Evolutionary conservation across 1,140 invertebrate species (phyloP).

Genomic region (Pachypeltis micranthus): DNA sequence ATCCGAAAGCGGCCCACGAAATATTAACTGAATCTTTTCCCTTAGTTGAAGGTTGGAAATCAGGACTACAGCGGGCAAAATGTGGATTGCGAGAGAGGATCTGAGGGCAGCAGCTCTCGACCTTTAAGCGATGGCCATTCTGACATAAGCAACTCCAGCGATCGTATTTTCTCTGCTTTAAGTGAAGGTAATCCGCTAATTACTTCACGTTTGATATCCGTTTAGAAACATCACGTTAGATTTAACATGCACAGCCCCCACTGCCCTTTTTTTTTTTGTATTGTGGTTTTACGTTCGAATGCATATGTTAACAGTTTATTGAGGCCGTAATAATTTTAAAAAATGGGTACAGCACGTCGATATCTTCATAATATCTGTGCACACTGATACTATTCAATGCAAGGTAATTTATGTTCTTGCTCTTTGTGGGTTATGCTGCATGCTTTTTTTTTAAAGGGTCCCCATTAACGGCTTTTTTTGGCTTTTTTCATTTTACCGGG

Average conservation of each 20-base stretch:
- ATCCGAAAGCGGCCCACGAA: too few relatives aligned
- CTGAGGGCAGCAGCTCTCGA: constrained; percentile 14
- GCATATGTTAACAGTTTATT: too few relatives aligned
- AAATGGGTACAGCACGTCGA: too few relatives aligned
- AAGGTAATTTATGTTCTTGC: too few relatives aligned
- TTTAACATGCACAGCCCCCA: background rate
- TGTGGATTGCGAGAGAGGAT: background rate
- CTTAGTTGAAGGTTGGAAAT: background rate
- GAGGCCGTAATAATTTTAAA: too few relatives aligned
- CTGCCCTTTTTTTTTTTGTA: too few relatives aligned
- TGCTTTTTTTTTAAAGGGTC: background rate
- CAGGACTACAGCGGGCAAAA: background rate
- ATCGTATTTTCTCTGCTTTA: constrained; percentile 29
- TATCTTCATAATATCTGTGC: too few relatives aligned
- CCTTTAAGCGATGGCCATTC: constrained; percentile 40
- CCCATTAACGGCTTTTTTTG: too few relatives aligned
- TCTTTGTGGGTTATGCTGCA: too few relatives aligned
- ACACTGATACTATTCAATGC: too few relatives aligned
- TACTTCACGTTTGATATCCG: background rate
- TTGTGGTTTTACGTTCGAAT: too few relatives aligned
- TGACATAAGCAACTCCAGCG: constrained; percentile 39
- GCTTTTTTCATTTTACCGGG: background rate
- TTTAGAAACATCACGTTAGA: background rate
- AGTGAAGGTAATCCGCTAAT: constrained; percentile 32
- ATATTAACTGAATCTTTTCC: too few relatives aligned